phyloP scores from a whole-genome alignment of 2,888 invertebrate species.

The Osmoderma eremita region DNA sequence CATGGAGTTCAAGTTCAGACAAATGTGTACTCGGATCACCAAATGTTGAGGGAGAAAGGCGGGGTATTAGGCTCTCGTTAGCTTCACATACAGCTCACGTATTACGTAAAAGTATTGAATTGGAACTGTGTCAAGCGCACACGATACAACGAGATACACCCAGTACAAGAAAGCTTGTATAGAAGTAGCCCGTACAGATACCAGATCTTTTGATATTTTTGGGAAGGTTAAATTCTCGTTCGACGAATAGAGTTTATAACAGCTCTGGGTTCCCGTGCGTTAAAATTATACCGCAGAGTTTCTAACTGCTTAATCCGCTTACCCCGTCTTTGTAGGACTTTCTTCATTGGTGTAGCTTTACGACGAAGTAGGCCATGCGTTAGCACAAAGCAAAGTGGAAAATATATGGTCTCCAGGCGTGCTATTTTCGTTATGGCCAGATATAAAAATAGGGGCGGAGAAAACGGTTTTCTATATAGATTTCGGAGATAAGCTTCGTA shows the following conservation, averaged over 20 bases:
- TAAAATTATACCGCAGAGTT: conserved; percentile 22
- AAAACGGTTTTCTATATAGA: too few species aligned
- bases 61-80: too few species aligned
- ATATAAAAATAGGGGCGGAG: neutral
- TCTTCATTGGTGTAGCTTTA: neutral
- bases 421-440: neutral
- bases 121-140: too few species aligned
- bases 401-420: neutral
- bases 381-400: conserved; percentile 9
- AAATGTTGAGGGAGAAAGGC: too few species aligned
- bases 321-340: conserved; percentile 14
- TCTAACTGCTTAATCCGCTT: conserved; percentile 22
- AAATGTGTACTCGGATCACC: too few species aligned
- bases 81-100: too few species aligned
- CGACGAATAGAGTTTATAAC: conserved; percentile 6
- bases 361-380: conserved; percentile 1
- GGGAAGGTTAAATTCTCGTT: conserved; percentile 16
- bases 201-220: conserved; percentile 9
- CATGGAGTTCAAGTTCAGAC: too few species aligned
- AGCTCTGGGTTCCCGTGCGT: neutral
- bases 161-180: too few species aligned
- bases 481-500: too few species aligned
- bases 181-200: too few species aligned
- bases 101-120: too few species aligned
- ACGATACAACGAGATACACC: too few species aligned